These are phyloP conservation scores for Rhinichthys klamathensis DNA, from an alignment of 2,113 vertebrate genomes.

Conservation along the genomic window DNA sequence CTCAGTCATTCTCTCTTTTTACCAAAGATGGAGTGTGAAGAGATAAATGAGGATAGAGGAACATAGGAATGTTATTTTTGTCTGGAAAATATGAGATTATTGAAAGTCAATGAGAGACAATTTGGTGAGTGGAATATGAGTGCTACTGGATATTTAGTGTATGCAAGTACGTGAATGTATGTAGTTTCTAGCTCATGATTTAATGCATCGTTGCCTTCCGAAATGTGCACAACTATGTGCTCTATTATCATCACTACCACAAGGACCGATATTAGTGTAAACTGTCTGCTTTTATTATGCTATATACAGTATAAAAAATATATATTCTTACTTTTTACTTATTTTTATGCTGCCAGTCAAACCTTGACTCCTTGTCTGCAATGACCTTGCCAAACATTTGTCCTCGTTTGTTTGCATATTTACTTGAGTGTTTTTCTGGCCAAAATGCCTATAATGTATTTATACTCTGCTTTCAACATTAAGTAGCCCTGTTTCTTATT, in stretches of 20 bases:
- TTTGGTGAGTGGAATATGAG: constrained; percentile 30
- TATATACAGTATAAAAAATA: not conserved
- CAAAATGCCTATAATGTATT: not conserved
- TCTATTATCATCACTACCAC: not conserved
- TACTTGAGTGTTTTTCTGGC: not conserved
- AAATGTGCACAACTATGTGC: not conserved
- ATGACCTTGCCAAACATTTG: not conserved
- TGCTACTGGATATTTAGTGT: not conserved
- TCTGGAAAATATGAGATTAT: constrained; percentile 54
- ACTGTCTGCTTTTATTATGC: not conserved
- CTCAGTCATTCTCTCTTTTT: constrained; percentile 1
- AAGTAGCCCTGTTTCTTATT: constrained; percentile 2
- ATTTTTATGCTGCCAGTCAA: not conserved
- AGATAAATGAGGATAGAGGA: constrained; percentile 4
- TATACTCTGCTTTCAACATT: not conserved
- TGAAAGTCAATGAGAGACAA: constrained; percentile 43
- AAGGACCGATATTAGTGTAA: not conserved
- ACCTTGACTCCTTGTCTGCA: not conserved
- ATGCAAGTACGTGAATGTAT: not conserved
- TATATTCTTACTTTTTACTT: not conserved
- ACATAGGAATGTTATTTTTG: constrained; percentile 17
- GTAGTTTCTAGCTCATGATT: not conserved
- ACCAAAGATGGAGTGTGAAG: constrained; percentile 37
- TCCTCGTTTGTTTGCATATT: not conserved
- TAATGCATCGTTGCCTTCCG: not conserved